Evolutionary conservation across 2,888 invertebrate species (phyloP).

Genomic region (Galeopsomyia nigrocyanea): DNA sequence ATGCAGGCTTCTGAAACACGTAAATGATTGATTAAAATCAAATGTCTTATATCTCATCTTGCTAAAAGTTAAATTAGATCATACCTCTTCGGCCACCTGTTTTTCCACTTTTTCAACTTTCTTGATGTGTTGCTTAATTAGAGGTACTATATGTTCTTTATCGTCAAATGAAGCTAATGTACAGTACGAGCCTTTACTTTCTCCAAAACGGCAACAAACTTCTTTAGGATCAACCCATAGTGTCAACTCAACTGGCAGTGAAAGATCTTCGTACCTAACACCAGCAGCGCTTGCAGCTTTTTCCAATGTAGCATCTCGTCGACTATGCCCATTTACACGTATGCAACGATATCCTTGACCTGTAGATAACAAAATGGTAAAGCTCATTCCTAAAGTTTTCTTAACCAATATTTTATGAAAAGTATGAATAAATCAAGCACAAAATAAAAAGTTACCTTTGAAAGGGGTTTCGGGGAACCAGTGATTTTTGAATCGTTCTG

Average conservation of each 20-base stretch:
- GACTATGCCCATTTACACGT: slow-evolving; percentile 76
- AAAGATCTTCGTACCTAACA: slow-evolving; percentile 74
- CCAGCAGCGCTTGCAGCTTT: slow-evolving; percentile 77
- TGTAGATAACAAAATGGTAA: not conserved
- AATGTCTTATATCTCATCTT: too few species aligned
- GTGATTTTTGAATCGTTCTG: slow-evolving; percentile 74
- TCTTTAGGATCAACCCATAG: slow-evolving; percentile 84
- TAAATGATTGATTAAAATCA: slow-evolving; percentile 2
- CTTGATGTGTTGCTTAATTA: slow-evolving; percentile 42
- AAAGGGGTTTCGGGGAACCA: slow-evolving; percentile 82
- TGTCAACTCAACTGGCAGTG: slow-evolving; percentile 79
- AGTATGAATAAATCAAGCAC: not conserved
- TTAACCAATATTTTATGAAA: not conserved
- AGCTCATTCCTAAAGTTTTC: not conserved
- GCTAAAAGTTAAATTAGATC: not conserved
- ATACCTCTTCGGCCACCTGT: slow-evolving; percentile 43
- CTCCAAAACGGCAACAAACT: slow-evolving; percentile 74
- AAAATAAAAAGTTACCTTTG: slow-evolving; percentile 62
- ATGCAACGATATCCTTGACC: slow-evolving; percentile 82
- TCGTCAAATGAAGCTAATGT: slow-evolving; percentile 73
- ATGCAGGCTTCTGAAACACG: slow-evolving; percentile 54
- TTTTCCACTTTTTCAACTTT: slow-evolving; percentile 43
- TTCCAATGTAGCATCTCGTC: slow-evolving; percentile 77
- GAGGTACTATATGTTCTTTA: slow-evolving; percentile 60
- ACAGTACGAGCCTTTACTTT: slow-evolving; percentile 75